Conservation (phyloP, 2,888 invertebrate species). For the Tiliacea aurago region DNA sequence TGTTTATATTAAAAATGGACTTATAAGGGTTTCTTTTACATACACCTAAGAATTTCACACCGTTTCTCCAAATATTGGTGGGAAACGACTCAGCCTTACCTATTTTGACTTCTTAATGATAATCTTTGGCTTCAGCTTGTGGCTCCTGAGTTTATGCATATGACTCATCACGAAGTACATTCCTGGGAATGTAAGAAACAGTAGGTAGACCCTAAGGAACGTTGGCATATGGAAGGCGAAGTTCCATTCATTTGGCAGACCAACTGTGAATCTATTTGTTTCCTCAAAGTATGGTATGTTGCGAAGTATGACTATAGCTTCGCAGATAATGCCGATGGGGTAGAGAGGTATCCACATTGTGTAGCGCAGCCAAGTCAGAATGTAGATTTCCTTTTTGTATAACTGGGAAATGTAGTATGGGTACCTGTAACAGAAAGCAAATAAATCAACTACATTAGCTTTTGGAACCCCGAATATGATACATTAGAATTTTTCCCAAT, state of each 20-base stretch:
- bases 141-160: slow-evolving; percentile 94
- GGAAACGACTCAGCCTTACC: slow-evolving; percentile 35
- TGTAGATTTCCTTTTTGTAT: slow-evolving; percentile 93
- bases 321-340: slow-evolving; percentile 96
- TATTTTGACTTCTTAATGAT: slow-evolving; percentile 86
- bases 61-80: slow-evolving; percentile 10
- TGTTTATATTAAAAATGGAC: slow-evolving; percentile 25
- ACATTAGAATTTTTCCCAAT: too few relatives aligned
- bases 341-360: slow-evolving; percentile 98
- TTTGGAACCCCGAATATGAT: too few relatives aligned
- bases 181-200: slow-evolving; percentile 94
- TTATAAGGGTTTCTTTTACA: not conserved
- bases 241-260: slow-evolving; percentile 96
- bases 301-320: slow-evolving; percentile 94
- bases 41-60: slow-evolving; percentile 19
- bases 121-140: slow-evolving; percentile 91
- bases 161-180: slow-evolving; percentile 95
- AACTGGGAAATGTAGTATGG: slow-evolving; percentile 97
- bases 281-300: slow-evolving; percentile 98
- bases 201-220: slow-evolving; percentile 94
- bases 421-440: slow-evolving; percentile 92
- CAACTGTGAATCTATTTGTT: slow-evolving; percentile 93
- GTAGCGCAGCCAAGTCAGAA: slow-evolving; percentile 98
- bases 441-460: not conserved
- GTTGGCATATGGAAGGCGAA: slow-evolving; percentile 96